Evolutionary conservation across 2,113 vertebrate species (phyloP).

Genomic region (Heterotis niloticus): DNA sequence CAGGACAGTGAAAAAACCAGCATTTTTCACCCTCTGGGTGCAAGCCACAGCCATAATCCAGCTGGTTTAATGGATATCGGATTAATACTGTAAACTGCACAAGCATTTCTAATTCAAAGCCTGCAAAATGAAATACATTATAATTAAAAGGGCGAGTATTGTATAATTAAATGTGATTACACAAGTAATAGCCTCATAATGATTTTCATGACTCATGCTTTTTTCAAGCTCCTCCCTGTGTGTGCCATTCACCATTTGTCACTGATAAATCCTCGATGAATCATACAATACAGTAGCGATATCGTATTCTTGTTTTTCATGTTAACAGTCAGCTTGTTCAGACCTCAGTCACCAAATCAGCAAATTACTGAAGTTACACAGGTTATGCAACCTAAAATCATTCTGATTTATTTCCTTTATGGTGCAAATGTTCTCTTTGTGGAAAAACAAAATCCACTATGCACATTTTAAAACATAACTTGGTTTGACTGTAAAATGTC

Average conservation of each 20-base stretch:
- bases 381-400: too few species aligned
- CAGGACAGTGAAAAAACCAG: not conserved
- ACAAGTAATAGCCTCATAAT: slow-evolving; percentile 22
- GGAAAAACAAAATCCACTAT: too few species aligned
- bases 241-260: slow-evolving; percentile 4
- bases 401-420: too few species aligned
- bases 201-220: slow-evolving; percentile 21
- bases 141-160: slow-evolving; percentile 5
- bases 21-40: not conserved
- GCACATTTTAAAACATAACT: not conserved
- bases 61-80: not conserved
- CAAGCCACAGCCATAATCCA: too few species aligned
- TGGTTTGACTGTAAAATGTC: not conserved
- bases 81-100: not conserved
- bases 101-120: not conserved
- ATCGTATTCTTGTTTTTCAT: not conserved
- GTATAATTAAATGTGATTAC: slow-evolving; percentile 26
- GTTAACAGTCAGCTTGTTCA: not conserved
- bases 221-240: slow-evolving; percentile 4
- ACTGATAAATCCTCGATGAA: not conserved
- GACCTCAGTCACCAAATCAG: not conserved
- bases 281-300: not conserved
- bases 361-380: not conserved
- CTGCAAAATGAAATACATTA: slow-evolving; percentile 1
- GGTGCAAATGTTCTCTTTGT: too few species aligned